Evolutionary conservation across 2,888 invertebrate genomes (phyloP).

Genomic region (Salticus scenicus): DNA sequence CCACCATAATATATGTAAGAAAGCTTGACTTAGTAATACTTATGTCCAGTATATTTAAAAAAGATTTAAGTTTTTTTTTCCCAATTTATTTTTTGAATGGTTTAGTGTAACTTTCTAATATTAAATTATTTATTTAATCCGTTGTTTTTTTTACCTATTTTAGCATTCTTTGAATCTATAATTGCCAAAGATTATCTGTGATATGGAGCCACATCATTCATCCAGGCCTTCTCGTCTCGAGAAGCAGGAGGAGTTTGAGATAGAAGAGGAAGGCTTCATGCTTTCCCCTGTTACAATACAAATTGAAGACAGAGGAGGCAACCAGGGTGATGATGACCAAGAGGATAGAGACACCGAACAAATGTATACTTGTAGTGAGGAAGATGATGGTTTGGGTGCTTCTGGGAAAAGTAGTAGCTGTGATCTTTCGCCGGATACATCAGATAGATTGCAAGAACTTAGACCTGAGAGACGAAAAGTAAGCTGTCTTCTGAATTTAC

Average conservation of each 20-base stretch:
- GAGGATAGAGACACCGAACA: slow-evolving; percentile 42
- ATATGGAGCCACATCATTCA: slow-evolving; percentile 60
- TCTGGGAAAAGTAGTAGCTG: slow-evolving; percentile 44
- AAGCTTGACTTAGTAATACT: too few species aligned
- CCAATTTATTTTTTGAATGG: too few species aligned
- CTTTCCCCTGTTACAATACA: slow-evolving; percentile 68
- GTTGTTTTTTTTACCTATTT: too few species aligned
- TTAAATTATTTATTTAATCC: too few species aligned
- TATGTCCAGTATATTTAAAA: too few species aligned
- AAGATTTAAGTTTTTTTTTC: too few species aligned
- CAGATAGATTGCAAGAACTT: slow-evolving; percentile 35
- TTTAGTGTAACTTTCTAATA: too few species aligned
- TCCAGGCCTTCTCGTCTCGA: slow-evolving; percentile 64
- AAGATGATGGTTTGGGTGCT: slow-evolving; percentile 47
- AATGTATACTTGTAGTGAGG: slow-evolving; percentile 40
- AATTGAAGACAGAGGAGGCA: slow-evolving; percentile 66
- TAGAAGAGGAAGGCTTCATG: slow-evolving; percentile 61
- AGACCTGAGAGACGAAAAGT: slow-evolving; percentile 61
- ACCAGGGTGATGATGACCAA: slow-evolving; percentile 43
- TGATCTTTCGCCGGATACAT: slow-evolving; percentile 53
- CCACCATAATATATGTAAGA: too few species aligned
- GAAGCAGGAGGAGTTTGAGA: slow-evolving; percentile 69
- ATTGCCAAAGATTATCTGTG: slow-evolving; percentile 64
- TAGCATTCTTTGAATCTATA: slow-evolving; percentile 38
- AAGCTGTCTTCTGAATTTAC: slow-evolving; percentile 16